Evolutionary conservation across 2,888 invertebrate genomes (phyloP).

Genomic region (Acleris laterana): DNA sequence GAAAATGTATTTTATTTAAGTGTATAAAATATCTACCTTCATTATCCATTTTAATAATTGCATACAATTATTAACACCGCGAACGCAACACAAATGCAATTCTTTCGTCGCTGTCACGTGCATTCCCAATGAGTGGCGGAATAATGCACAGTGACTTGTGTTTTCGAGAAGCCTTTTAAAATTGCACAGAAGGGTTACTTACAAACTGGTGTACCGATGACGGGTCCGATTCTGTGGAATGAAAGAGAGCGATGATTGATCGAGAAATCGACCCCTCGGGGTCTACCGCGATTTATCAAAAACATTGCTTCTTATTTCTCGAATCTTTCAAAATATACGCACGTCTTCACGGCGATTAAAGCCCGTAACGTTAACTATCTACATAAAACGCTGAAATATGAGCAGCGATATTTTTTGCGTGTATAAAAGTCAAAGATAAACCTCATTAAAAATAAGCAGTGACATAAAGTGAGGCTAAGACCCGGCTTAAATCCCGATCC

Average conservation of each 20-base stretch:
- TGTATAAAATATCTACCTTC: background rate
- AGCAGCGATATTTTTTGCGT: constrained; percentile 43
- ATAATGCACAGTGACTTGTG: constrained; percentile 50
- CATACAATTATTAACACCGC: background rate
- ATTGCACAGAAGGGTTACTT: constrained; percentile 37
- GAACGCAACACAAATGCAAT: constrained; percentile 43
- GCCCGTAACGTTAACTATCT: constrained; percentile 4
- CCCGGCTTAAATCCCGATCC: constrained; percentile 63
- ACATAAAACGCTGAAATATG: constrained; percentile 35
- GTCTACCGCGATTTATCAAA: constrained; percentile 10
- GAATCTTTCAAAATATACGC: background rate
- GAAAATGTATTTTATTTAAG: background rate
- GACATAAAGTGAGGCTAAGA: constrained; percentile 70
- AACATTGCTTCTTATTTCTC: constrained; percentile 12
- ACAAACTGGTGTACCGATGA: constrained; percentile 16
- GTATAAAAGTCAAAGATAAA: constrained; percentile 60
- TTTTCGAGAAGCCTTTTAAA: constrained; percentile 25
- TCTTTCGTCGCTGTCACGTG: constrained; percentile 59
- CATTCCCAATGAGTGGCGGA: constrained; percentile 55
- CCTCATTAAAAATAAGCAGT: constrained; percentile 75
- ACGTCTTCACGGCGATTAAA: background rate
- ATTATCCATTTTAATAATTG: background rate
- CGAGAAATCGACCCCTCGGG: constrained; percentile 11
- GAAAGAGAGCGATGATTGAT: constrained; percentile 23
- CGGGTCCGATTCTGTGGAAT: constrained; percentile 16